phyloP scores from a whole-genome alignment of 2,113 vertebrate genomes.

The Balaeniceps rex region DNA sequence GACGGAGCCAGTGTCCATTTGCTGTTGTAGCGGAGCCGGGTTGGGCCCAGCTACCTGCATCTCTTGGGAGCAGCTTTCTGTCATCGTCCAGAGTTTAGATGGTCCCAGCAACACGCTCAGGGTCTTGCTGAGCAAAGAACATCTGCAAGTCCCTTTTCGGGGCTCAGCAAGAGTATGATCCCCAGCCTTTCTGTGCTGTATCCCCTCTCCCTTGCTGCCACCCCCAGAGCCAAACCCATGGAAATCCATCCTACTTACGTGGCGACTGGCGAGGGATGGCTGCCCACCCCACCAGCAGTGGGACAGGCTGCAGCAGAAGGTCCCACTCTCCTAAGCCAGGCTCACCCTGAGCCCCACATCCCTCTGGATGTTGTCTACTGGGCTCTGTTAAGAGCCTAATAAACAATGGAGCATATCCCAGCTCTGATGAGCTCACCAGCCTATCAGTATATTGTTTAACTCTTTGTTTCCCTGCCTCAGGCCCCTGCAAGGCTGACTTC shows the following conservation, averaged over 20 bases:
- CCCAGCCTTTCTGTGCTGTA: background rate
- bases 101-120: accelerated
- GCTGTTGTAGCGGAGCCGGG: background rate
- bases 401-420: conserved; percentile 30
- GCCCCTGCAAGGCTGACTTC: background rate
- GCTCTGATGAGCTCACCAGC: conserved; percentile 65
- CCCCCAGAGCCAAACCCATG: background rate
- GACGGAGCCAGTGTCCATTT: background rate
- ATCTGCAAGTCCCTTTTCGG: background rate
- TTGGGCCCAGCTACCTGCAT: background rate
- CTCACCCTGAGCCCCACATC: background rate
- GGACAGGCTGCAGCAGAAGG: background rate
- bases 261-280: background rate
- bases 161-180: background rate
- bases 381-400: conserved; percentile 24
- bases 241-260: conserved; percentile 26
- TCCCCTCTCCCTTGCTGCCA: background rate
- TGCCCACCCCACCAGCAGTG: background rate
- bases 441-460: conserved; percentile 35
- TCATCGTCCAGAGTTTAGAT: accelerated
- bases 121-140: background rate
- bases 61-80: background rate
- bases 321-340: background rate
- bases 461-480: background rate
- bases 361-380: conserved; percentile 6